Percentiles rank a stretch among this genome's conserved stretches.
These are phyloP conservation scores for Cyphomyrus discorhynchus DNA, from an alignment of 2,113 vertebrate genomes.

Conservation along the genomic window DNA sequence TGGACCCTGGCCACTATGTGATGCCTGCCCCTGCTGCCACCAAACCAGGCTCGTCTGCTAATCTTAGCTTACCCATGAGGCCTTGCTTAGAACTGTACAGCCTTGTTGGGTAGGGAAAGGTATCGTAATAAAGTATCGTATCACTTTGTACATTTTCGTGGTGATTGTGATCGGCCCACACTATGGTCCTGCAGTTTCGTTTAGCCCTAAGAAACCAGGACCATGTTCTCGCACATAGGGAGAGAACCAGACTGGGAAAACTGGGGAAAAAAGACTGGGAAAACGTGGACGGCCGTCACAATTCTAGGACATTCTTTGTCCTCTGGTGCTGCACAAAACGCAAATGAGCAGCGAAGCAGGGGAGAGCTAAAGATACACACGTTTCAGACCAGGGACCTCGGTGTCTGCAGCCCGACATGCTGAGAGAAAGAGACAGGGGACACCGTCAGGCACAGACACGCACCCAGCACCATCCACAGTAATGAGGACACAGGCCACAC, in stretches of 20 bases:
- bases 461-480: not conserved
- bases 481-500: not conserved
- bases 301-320: slow-evolving; percentile 9
- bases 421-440: slow-evolving; percentile 42
- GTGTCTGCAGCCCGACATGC: slow-evolving; percentile 56
- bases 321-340: slow-evolving; percentile 42
- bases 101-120: not conserved
- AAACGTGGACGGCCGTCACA: not conserved
- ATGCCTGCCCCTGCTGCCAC: not conserved
- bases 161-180: not conserved
- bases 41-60: not conserved
- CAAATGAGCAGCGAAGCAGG: slow-evolving; percentile 23
- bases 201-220: not conserved
- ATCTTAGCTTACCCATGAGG: not conserved
- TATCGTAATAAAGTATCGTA: not conserved
- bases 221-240: not conserved
- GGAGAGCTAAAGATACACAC: slow-evolving; percentile 54
- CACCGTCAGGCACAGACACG: slow-evolving; percentile 27
- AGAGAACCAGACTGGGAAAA: not conserved
- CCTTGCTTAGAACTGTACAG: not conserved
- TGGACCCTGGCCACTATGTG: not conserved
- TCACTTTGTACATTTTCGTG: not conserved
- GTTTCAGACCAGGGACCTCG: slow-evolving; percentile 67
- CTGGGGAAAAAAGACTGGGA: too few species aligned
- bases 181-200: not conserved